Evolutionary conservation across 2,797 vertebrate species (phyloP).

Genomic region (Pangasius mekongensis): DNA sequence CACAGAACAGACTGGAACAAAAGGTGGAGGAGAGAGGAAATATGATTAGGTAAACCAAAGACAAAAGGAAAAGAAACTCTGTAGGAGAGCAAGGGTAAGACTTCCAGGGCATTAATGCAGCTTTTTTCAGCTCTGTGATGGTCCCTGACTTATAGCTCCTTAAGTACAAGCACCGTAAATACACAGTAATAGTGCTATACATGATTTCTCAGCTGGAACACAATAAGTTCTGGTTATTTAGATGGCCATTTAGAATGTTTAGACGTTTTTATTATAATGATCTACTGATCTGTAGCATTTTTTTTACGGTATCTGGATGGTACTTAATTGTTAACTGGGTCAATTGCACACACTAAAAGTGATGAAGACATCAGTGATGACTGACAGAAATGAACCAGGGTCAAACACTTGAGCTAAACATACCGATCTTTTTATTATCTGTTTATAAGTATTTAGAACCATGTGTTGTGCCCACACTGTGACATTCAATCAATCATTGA

Average conservation of each 20-base stretch:
- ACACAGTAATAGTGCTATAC: background rate
- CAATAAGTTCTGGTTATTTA: background rate
- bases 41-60: background rate
- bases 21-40: slow-evolving; percentile 15
- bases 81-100: background rate
- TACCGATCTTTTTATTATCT: background rate
- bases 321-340: background rate
- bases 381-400: background rate
- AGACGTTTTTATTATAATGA: background rate
- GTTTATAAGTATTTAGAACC: background rate
- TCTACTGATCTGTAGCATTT: background rate
- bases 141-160: background rate
- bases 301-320: background rate
- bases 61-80: slow-evolving; percentile 11
- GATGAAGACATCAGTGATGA: background rate
- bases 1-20: background rate
- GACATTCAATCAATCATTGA: background rate
- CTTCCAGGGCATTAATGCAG: background rate
- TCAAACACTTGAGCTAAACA: background rate
- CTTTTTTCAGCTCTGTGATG: background rate
- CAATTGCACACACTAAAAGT: background rate
- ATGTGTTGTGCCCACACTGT: background rate
- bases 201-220: background rate
- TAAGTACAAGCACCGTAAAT: background rate
- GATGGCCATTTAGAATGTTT: background rate